Evolutionary conservation across 2,113 vertebrate genomes (phyloP), one percentile per base, ranked within the genome.

Genomic region (Cottus gobio): DNA sequence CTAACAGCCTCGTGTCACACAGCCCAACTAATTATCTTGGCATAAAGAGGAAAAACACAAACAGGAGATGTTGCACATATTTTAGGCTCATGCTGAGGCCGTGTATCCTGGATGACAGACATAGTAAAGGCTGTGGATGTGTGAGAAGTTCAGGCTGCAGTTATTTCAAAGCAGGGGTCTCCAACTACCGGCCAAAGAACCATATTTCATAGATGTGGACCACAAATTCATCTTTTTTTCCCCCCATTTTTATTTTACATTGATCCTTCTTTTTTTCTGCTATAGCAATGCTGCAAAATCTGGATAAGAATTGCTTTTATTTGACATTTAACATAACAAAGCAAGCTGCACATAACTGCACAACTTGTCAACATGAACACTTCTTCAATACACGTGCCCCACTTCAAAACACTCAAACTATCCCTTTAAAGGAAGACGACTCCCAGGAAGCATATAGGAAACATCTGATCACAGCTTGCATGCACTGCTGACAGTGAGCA

Each of bases 1-100:
- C 76, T 16, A 46, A 64, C 83, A 48, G 61, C 78, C 74, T 80
- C 68, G 69, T 82, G 82, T 90, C 86, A 89, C 68, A 34, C 61
- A 48, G 85, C 71, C 65, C 39, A 42, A 54, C 75, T 84, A 91
- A 92, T 93, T 87, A 87, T 84, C 56, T 85, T 89, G 87, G 85
- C 89, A 60, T 84, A 42, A 81, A 54, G 71, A 82, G 71, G 70
- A 84, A 82, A 89, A 89, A 87, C 85, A 84, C 87, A 71, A 74
- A 78, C 78, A 36, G 80, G 75, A 89, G 69, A 74, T 79, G 66
- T 65, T 77, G 73, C 74, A 75, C 42, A 13, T 62, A 80, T 80
- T 86, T 85, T 63, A 87, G 82, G 88, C 77, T 78, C 85, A 84
- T 65, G 66, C 71, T 57, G 54, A 79, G 61, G 20, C 67, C 74